Percentiles rank a stretch among this genome's conserved stretches.
Conservation (phyloP, 2,113 vertebrate genomes). For the Embiotoca jacksoni region DNA sequence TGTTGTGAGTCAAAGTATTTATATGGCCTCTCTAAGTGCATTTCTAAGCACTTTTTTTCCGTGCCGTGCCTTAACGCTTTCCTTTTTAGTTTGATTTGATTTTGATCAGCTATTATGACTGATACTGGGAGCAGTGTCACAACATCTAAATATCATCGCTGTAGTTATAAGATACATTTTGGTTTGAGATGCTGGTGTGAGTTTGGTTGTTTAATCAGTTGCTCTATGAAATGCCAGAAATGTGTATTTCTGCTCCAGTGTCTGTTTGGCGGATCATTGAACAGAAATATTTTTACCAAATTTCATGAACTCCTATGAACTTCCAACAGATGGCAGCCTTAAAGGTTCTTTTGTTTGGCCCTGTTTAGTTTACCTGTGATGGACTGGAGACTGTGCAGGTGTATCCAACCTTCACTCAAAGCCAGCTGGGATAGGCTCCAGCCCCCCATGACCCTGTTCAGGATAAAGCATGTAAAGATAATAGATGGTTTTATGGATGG, state of each 20-base stretch:
- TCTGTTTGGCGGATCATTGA: not conserved
- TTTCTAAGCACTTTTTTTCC: constrained; percentile 42
- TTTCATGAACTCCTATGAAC: not conserved
- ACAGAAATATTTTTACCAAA: not conserved
- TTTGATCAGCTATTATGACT: constrained; percentile 8
- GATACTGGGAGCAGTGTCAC: not conserved
- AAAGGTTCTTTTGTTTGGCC: not conserved
- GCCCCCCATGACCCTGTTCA: too few species aligned
- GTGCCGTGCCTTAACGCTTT: not conserved
- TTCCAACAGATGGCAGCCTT: not conserved
- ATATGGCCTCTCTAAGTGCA: constrained; percentile 20
- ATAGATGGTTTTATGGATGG: too few species aligned
- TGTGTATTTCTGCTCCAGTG: not conserved
- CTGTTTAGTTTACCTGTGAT: not conserved
- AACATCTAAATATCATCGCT: not conserved
- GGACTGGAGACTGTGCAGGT: too few species aligned
- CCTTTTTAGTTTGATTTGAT: not conserved
- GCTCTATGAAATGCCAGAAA: not conserved
- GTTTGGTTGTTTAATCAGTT: constrained; percentile 3
- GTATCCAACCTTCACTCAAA: too few species aligned
- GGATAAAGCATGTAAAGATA: too few species aligned
- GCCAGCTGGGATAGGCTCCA: too few species aligned
- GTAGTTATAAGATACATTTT: not conserved
- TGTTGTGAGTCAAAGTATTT: constrained; percentile 42
- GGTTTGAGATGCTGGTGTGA: not conserved